A percentile compares a stretch with the other conserved stretches of the same genome.
These are phyloP conservation scores for Aradophagus sp. DNA, from an alignment of 1,140 invertebrate species.

Conservation along the genomic window DNA sequence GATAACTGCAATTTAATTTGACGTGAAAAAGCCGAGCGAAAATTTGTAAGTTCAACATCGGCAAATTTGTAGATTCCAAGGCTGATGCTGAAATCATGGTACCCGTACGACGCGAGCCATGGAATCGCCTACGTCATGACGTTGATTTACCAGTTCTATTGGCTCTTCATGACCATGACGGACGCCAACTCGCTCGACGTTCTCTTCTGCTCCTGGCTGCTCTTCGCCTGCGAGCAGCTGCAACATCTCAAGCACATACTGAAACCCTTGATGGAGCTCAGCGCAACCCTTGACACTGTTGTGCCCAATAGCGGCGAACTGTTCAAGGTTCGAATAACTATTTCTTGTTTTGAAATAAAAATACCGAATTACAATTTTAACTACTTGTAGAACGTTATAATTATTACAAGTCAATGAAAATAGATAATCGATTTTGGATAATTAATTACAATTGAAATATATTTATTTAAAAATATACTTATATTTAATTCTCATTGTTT, in stretches of 20 bases:
- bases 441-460: no score
- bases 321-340: conserved; percentile 74
- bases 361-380: no score
- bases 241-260: conserved; percentile 89
- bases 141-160: conserved; percentile 84
- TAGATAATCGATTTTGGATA: no score
- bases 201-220: conserved; percentile 87
- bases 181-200: conserved; percentile 84
- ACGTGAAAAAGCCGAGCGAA: no score
- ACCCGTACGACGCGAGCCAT: conserved; percentile 82
- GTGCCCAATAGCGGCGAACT: conserved; percentile 85
- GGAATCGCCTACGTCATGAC: conserved; percentile 80
- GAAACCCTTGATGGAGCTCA: conserved; percentile 89
- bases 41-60: no score
- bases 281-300: conserved; percentile 85
- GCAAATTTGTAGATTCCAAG: conserved; percentile 78
- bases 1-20: no score
- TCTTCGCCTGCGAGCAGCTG: conserved; percentile 88
- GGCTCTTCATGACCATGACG: conserved; percentile 81
- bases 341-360: no score
- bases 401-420: no score
- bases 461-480: no score
- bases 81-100: conserved; percentile 83
- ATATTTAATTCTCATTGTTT: no score
- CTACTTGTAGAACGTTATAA: no score